phyloP scores from a whole-genome alignment of 2,113 vertebrate species.

The Pelecanus crispus region DNA sequence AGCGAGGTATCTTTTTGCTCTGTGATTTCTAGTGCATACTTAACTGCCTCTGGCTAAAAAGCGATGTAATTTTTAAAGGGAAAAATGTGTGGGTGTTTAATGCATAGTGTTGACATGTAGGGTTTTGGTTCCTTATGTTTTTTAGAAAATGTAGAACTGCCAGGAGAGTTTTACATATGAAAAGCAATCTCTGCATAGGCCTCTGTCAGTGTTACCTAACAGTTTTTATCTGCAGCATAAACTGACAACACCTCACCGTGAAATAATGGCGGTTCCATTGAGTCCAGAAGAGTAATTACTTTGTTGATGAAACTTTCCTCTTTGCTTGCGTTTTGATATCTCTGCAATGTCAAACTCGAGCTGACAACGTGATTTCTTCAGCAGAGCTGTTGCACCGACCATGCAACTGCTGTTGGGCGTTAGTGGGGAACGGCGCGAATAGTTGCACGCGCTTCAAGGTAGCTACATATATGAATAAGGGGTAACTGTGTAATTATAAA shows the following conservation, averaged over 20 bases:
- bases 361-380: slow-evolving; percentile 21
- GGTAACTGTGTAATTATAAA: rapidly evolving
- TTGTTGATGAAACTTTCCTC: slow-evolving; percentile 38
- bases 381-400: not conserved
- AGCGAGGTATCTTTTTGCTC: not conserved
- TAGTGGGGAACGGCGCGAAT: rapidly evolving
- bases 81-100: not conserved
- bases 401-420: rapidly evolving
- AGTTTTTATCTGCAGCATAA: not conserved
- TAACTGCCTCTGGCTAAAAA: not conserved
- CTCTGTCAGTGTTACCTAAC: not conserved
- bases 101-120: not conserved
- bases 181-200: slow-evolving; percentile 8
- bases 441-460: not conserved
- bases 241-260: not conserved
- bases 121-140: not conserved
- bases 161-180: slow-evolving; percentile 13
- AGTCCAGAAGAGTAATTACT: slow-evolving; percentile 41
- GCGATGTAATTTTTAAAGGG: not conserved
- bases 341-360: not conserved
- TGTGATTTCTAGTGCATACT: not conserved
- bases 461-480: rapidly evolving
- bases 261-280: slow-evolving; percentile 1
- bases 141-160: not conserved
- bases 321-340: not conserved